These are phyloP conservation scores for Cuculus canorus DNA, from an alignment of 2,797 vertebrate genomes.

Conservation along the genomic window DNA sequence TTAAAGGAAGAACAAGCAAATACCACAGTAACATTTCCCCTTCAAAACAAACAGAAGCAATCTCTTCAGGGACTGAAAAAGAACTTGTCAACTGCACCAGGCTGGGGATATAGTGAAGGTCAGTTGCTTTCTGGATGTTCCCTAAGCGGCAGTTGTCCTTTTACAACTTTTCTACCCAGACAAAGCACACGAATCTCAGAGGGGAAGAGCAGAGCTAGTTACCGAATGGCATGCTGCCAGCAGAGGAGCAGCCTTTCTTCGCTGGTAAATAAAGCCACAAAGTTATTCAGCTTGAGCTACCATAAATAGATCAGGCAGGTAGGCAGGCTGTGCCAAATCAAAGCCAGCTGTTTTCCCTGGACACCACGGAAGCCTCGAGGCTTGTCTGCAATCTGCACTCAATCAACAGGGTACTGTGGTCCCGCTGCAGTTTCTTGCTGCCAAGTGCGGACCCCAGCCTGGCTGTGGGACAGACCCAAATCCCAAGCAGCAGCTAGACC, in stretches of 20 bases:
- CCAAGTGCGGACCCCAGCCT: neutral
- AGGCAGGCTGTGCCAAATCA: constrained; percentile 33
- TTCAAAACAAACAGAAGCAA: constrained; percentile 41
- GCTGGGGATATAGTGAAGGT: constrained; percentile 12
- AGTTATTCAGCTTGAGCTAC: constrained; percentile 47
- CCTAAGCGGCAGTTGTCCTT: constrained; percentile 48
- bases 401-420: constrained; percentile 19
- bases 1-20: constrained; percentile 47
- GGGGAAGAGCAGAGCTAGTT: neutral
- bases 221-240: constrained; percentile 15
- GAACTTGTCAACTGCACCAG: constrained; percentile 18
- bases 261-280: constrained; percentile 17
- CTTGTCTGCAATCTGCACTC: constrained; percentile 62
- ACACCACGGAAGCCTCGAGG: neutral
- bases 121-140: constrained; percentile 16
- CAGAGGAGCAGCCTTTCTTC: constrained; percentile 28
- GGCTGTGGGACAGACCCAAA: constrained; percentile 49
- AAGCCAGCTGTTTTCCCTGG: constrained; percentile 68
- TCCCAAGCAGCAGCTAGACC: constrained; percentile 62
- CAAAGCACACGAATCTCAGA: neutral
- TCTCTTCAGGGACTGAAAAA: constrained; percentile 34
- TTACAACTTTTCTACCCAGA: constrained; percentile 43
- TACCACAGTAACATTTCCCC: constrained; percentile 68
- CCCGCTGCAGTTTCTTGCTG: neutral
- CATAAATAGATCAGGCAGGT: constrained; percentile 56